These are phyloP conservation scores for Elephantulus edwardii DNA, from an alignment of 2,113 vertebrate genomes.

Conservation along the genomic window DNA sequence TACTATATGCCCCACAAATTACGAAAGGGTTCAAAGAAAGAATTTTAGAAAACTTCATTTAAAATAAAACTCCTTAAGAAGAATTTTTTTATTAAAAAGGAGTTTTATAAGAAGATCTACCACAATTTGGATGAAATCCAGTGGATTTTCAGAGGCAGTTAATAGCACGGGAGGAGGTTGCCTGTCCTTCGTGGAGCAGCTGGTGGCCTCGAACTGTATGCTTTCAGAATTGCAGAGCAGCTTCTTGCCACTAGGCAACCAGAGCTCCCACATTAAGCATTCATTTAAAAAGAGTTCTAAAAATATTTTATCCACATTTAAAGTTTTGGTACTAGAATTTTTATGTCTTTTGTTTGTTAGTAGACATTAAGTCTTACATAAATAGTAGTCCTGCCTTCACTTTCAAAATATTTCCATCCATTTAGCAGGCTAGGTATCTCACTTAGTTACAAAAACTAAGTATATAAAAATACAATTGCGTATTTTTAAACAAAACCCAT, in stretches of 20 bases:
- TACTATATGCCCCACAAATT: too few species aligned
- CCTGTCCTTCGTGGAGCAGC: too few species aligned
- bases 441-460: background rate
- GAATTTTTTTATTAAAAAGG: background rate
- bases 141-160: too few species aligned
- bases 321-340: background rate
- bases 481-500: background rate
- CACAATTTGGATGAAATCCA: background rate
- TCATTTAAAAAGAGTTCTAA: background rate
- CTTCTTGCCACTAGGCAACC: too few species aligned
- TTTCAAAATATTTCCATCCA: background rate
- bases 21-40: too few species aligned
- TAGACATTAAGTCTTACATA: background rate
- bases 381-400: background rate
- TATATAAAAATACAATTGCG: background rate
- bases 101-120: background rate
- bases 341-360: background rate
- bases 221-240: too few species aligned
- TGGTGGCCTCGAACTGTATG: too few species aligned
- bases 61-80: background rate
- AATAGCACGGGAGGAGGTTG: too few species aligned
- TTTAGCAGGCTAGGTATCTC: background rate
- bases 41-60: background rate
- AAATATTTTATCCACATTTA: constrained; percentile 29
- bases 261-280: background rate